A percentile compares a stretch with the other conserved stretches of the same genome.
phyloP scores from a whole-genome alignment of 2,888 invertebrate species.

The Osmoderma eremita region DNA sequence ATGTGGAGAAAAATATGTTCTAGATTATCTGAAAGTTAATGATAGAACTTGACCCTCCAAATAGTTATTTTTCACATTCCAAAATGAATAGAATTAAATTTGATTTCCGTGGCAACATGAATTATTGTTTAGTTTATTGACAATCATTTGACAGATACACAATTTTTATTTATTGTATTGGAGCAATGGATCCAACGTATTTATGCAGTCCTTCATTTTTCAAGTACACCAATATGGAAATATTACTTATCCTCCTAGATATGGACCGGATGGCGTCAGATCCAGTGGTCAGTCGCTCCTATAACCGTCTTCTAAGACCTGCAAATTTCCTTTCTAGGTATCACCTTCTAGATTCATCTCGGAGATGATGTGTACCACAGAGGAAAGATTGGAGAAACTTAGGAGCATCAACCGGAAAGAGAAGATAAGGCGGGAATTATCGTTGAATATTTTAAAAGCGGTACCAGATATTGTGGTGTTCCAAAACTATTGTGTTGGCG shows the following conservation, averaged over 20 bases:
- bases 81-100: no score
- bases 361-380: conserved; percentile 57
- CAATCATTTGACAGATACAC: not conserved
- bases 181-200: conserved; percentile 18
- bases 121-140: conserved; percentile 8
- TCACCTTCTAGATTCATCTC: conserved; percentile 56
- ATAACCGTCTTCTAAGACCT: not conserved
- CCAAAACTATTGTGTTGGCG: conserved; percentile 69
- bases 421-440: conserved; percentile 33
- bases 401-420: conserved; percentile 49
- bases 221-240: conserved; percentile 31
- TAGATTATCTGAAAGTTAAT: no score
- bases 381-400: conserved; percentile 56
- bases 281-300: conserved; percentile 3
- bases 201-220: conserved; percentile 7
- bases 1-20: no score
- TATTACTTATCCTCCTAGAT: conserved; percentile 28
- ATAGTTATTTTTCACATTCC: no score
- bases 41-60: no score
- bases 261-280: not conserved
- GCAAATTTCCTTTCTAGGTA: conserved; percentile 50
- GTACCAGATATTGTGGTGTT: conserved; percentile 69
- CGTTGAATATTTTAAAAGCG: conserved; percentile 45
- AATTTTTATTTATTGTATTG: not conserved
- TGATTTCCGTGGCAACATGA: not conserved